Conservation (phyloP, 2,888 invertebrate genomes). For the Tenthredo livida region DNA sequence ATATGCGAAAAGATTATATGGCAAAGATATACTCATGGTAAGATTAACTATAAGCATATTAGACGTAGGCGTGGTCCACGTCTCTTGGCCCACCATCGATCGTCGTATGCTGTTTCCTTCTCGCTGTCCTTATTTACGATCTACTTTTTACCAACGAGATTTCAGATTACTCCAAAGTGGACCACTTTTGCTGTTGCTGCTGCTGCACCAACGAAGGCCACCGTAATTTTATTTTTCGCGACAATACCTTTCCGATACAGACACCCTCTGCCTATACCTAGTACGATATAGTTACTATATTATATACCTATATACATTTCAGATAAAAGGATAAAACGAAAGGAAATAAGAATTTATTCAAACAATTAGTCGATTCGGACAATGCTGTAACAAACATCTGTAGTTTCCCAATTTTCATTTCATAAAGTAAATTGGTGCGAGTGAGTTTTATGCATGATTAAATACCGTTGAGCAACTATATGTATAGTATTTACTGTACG, state of each 20-base stretch:
- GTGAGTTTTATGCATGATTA: slow-evolving; percentile 14
- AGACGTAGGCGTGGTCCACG: slow-evolving; percentile 11
- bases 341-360: not conserved
- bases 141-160: slow-evolving; percentile 26
- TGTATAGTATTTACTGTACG: not conserved
- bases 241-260: not conserved
- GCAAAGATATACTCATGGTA: not conserved
- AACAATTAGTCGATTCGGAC: not conserved
- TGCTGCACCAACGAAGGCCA: slow-evolving; percentile 21
- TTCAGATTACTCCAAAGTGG: slow-evolving; percentile 35
- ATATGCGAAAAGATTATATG: not conserved
- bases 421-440: not conserved
- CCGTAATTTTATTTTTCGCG: not conserved
- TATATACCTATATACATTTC: not conserved
- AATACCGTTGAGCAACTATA: not conserved
- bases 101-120: not conserved
- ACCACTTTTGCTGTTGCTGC: slow-evolving; percentile 30
- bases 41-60: not conserved
- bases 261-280: not conserved
- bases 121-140: slow-evolving; percentile 31
- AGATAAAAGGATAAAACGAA: not conserved
- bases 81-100: not conserved
- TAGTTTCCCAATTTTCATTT: slow-evolving; percentile 2
- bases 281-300: no score
- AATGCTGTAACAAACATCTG: not conserved